Base-by-base conservation (phyloP, 2,113 vertebrate genomes). In the Solea senegalensis region DNA sequence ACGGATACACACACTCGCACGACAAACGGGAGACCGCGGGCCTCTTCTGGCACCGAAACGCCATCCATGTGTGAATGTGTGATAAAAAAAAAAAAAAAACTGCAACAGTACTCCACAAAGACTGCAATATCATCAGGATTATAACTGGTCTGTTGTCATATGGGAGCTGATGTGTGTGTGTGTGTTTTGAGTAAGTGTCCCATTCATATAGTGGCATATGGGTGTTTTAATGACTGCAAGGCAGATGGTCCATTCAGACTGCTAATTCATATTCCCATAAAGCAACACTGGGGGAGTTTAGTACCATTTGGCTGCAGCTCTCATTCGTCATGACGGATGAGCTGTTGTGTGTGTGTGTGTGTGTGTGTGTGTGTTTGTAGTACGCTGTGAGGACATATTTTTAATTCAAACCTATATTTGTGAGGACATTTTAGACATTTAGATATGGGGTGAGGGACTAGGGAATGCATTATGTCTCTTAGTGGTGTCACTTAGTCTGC, bases 211-310 rank as follows among this genome's bases (percentile, higher is more conserved):
- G 54, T 69, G 78, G 80, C 86, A 87, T 89, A 86, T 83, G 87
- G 73, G 73, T 69, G 45, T 89, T 73, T 75, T 89, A 89, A 91
- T 91, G 87, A 76, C 86, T 81, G 58, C 21, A 76, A 84, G 82
- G 90, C 90, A 92, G 90, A 93, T 92, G 91, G 89, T 83, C 86
- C 82, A 86, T 91, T 93, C 83, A 89, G 78, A 90, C 86, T 78
- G 84, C 84, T 91, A 88, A 92, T 90, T 92, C 89, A 91, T 91
- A 91, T 89, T 89, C 86, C 85, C 78, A 87, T 90, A 90, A 88
- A 92, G 86, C 77, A 88, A 88, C 86, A 83, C 86, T 78, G 65
- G 78, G 90, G 89, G 85, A 89, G 90, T 88, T 86, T 71, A 75
- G 78, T 65, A 80, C 69, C 87, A 91, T 90, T 92, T 92, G 91